These are phyloP conservation scores for Drosophila lacteicornis DNA, from an alignment of 1,140 invertebrate genomes.

Conservation along the genomic window DNA sequence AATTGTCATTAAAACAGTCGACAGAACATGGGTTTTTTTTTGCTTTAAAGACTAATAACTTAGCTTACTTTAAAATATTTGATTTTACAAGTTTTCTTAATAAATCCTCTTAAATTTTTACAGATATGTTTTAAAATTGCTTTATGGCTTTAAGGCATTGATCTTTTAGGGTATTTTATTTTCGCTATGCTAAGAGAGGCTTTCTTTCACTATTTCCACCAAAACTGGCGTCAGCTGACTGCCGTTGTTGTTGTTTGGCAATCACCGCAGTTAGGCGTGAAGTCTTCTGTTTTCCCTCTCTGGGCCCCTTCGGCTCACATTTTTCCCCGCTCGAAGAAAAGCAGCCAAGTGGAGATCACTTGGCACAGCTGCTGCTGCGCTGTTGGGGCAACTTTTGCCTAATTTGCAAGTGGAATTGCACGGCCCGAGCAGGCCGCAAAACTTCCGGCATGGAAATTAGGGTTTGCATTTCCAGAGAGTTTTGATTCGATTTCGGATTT, in stretches of 20 bases:
- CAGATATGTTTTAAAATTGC: neutral
- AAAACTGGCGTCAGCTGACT: conserved; percentile 44
- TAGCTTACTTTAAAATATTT: too few species aligned
- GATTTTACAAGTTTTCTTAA: too few species aligned
- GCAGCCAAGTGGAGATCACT: conserved; percentile 42
- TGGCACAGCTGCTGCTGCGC: conserved; percentile 30
- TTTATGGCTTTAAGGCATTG: neutral
- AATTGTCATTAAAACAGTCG: too few species aligned
- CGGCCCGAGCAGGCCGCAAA: conserved; percentile 48
- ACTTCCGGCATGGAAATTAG: conserved; percentile 79
- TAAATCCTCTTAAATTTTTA: too few species aligned
- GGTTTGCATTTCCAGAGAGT: conserved; percentile 66
- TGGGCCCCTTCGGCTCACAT: conserved; percentile 6
- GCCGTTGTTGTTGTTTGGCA: conserved; percentile 58
- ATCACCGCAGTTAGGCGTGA: conserved; percentile 70
- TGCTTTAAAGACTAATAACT: too few species aligned
- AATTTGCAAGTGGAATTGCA: conserved; percentile 76
- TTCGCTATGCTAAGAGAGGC: conserved; percentile 3
- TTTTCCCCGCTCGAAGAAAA: conserved; percentile 16
- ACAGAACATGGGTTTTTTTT: too few species aligned
- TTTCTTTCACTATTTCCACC: conserved; percentile 1
- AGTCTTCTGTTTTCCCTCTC: conserved; percentile 57
- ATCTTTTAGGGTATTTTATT: conserved; percentile 10
- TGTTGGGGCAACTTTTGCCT: conserved; percentile 50
- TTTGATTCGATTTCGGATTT: conserved; percentile 59